Base-by-base conservation (phyloP, 2,888 invertebrate genomes). In the Philereme transversata region DNA sequence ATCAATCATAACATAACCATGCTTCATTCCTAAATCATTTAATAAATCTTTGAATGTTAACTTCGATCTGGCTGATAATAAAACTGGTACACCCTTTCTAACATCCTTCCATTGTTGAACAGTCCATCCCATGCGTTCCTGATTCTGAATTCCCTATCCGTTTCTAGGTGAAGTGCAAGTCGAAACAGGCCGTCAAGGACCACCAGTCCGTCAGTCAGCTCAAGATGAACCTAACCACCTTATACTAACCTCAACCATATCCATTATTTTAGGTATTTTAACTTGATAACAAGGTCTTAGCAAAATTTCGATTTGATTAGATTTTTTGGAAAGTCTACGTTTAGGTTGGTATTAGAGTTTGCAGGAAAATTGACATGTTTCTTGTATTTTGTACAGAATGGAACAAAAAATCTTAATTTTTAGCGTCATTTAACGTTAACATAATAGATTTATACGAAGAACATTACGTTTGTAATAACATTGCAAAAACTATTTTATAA, bases 121-220 rank as follows among this genome's bases (percentile, higher is more conserved):
- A 48, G 64, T 8, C 34, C 40, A 36, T 11, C 22, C 57, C 38
- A 47, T 57, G 44, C 54, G 5, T 35, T 49, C 53, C 35, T 9
- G 10, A 44, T 36, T 40, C 9, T 11, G 35, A 54, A 43, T 56
- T 41, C 4, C 61, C 38, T 67, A 68, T 67, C 67, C 75, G 44
- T 68, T 69, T 70, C n/a, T 75, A 87, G 88, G 87, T 86, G 69
- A 88, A 87, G 71, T 83, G 86, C 81, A 87, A 76, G 46, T 75
- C 79, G 51, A 91, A 84, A 76, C 87, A 83, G 62, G 72, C 81
- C 5, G 78, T 86, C 60, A 88, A 86, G 71, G 82, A 78, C 4
- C 86, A 84, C 71, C 84, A 84, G 65, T 86, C 88, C 35, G 81
- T 88, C 87, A 82, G 87, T 84, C 85, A 93, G 67, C 71, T 88